phyloP scores from a whole-genome alignment of 2,888 invertebrate genomes.

The Acholoe squamosa region DNA sequence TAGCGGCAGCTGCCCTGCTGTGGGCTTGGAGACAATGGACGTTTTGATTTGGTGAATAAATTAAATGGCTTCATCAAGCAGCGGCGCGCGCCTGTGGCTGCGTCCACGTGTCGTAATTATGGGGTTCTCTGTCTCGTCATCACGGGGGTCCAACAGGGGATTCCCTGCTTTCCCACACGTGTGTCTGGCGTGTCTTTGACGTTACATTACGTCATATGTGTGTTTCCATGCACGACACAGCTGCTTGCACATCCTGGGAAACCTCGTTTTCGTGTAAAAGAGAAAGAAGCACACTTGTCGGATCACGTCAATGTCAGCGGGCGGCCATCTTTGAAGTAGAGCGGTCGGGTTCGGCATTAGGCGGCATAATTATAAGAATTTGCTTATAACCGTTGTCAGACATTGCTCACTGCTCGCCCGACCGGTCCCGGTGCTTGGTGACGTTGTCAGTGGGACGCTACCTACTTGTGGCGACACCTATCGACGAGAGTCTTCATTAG shows the following conservation, averaged over 20 bases:
- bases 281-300: conserved; percentile 24
- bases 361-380: conserved; percentile 36
- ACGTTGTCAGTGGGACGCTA: neutral
- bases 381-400: conserved; percentile 51
- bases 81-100: neutral
- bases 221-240: neutral
- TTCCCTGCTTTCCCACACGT: neutral
- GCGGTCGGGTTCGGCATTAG: neutral
- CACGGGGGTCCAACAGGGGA: neutral
- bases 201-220: neutral
- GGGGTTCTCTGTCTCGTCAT: conserved; percentile 43
- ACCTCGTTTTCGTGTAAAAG: neutral
- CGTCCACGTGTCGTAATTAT: conserved; percentile 38
- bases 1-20: neutral
- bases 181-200: neutral
- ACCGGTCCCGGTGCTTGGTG: neutral
- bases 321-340: conserved; percentile 33
- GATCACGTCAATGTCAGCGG: neutral
- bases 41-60: conserved; percentile 35
- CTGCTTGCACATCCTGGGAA: neutral
- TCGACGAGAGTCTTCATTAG: conserved; percentile 22
- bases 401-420: neutral
- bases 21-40: neutral
- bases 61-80: neutral
- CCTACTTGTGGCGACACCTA: neutral